A percentile compares a stretch with the other conserved stretches of the same genome.
phyloP scores from a whole-genome alignment of 2,888 invertebrate species.

The Tenodera sinensis region DNA sequence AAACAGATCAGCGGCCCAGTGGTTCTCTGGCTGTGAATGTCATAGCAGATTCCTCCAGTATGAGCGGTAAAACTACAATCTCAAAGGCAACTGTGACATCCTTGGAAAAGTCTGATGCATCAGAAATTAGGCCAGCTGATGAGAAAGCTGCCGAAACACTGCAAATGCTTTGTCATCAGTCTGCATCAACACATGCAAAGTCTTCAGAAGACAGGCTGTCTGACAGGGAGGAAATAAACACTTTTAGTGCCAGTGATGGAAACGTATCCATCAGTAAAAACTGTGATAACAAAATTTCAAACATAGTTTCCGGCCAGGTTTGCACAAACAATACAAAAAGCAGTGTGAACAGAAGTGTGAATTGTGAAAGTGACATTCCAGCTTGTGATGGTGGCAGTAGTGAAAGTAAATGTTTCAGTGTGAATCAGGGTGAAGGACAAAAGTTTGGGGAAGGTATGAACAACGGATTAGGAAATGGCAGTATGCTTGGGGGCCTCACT shows the following conservation, averaged over 20 bases:
- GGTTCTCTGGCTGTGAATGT: background rate
- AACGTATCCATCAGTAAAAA: background rate
- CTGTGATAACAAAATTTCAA: slow-evolving; percentile 7
- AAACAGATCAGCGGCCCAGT: background rate
- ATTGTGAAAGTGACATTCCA: background rate
- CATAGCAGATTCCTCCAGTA: background rate
- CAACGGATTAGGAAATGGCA: background rate
- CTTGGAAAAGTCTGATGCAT: background rate
- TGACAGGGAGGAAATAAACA: background rate
- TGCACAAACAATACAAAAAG: background rate
- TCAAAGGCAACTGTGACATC: background rate
- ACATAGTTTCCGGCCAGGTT: background rate
- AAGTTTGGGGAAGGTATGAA: background rate
- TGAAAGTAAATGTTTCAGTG: background rate
- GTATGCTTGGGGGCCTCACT: slow-evolving; percentile 51
- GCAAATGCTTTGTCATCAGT: slow-evolving; percentile 25
- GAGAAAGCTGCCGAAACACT: slow-evolving; percentile 28
- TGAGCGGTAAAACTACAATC: background rate
- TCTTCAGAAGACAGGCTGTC: background rate
- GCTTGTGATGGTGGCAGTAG: background rate
- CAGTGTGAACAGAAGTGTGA: background rate
- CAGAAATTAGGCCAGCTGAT: slow-evolving; percentile 14
- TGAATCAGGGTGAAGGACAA: background rate
- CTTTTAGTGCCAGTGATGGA: background rate
- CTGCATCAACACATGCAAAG: background rate